These are phyloP conservation scores for Chiroxiphia lanceolata DNA, from an alignment of 2,797 vertebrate species.

Conservation along the genomic window DNA sequence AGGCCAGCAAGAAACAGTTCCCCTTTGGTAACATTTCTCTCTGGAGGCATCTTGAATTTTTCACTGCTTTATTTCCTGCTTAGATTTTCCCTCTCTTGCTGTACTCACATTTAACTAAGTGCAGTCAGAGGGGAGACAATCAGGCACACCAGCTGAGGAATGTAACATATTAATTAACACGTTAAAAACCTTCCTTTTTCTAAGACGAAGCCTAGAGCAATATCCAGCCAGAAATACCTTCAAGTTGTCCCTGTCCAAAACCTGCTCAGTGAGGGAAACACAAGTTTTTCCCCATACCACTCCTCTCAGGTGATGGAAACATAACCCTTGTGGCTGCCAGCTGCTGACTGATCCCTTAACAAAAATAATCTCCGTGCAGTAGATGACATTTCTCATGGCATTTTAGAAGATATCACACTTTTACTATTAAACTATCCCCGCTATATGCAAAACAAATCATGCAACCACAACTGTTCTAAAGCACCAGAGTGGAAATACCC, in stretches of 20 bases:
- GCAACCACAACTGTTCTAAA: background rate
- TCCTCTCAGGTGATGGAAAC: background rate
- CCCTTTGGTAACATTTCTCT: slow-evolving; percentile 10
- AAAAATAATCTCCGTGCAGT: background rate
- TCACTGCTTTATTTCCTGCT: slow-evolving; percentile 3
- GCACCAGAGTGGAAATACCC: slow-evolving; percentile 31
- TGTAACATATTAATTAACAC: background rate
- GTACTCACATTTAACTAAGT: background rate
- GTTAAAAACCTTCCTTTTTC: background rate
- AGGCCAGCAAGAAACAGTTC: slow-evolving; percentile 30
- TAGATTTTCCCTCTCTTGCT: background rate
- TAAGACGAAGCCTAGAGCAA: background rate
- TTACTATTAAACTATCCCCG: background rate
- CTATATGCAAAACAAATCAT: background rate
- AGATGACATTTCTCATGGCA: background rate
- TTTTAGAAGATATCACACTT: background rate
- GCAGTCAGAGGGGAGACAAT: background rate
- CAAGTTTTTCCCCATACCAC: background rate
- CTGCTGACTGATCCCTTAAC: background rate
- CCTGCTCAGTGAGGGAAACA: background rate
- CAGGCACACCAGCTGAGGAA: background rate
- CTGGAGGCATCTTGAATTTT: background rate
- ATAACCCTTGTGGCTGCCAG: background rate
- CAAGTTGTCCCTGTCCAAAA: background rate
- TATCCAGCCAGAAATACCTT: background rate